phyloP scores from a whole-genome alignment of 2,888 invertebrate genomes.

The Rhagonycha fulva region DNA sequence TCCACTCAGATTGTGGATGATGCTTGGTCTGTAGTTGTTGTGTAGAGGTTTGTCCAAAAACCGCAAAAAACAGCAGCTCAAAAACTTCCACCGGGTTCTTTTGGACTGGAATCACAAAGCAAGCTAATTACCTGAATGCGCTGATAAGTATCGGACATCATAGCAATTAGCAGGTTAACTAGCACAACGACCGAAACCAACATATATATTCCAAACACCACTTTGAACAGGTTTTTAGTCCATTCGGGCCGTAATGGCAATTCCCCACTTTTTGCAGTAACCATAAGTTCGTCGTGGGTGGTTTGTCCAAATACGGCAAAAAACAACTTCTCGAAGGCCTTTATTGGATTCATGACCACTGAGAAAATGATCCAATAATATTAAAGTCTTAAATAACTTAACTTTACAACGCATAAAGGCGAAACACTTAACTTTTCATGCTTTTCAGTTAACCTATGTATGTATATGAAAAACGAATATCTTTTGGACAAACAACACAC shows the following conservation, averaged over 20 bases:
- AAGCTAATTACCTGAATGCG: conserved; percentile 88
- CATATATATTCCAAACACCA: conserved; percentile 96
- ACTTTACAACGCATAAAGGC: conserved; percentile 10
- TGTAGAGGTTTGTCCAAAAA: conserved; percentile 92
- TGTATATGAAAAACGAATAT: not conserved
- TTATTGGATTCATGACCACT: conserved; percentile 85
- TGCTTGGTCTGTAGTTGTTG: conserved; percentile 69
- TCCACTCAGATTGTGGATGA: conserved; percentile 77
- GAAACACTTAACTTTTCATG: conserved; percentile 22
- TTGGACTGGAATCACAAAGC: conserved; percentile 76
- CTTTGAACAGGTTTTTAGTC: conserved; percentile 86
- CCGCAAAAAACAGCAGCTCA: conserved; percentile 98
- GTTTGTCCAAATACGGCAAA: conserved; percentile 97
- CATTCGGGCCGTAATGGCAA: conserved; percentile 77
- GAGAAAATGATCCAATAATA: conserved; percentile 48
- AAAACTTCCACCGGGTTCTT: conserved; percentile 92
- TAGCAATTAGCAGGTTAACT: conserved; percentile 98
- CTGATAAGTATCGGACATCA: conserved; percentile 99
- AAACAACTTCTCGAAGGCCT: conserved; percentile 96
- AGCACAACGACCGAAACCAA: conserved; percentile 97
- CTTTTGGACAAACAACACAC: conserved; percentile 10
- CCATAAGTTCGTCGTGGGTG: conserved; percentile 75
- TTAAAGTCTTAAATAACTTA: conserved; percentile 12
- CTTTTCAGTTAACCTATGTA: conserved; percentile 22
- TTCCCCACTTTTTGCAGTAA: conserved; percentile 51